These are phyloP conservation scores for Regulus satrapa DNA, from an alignment of 2,113 vertebrate species.

Conservation along the genomic window DNA sequence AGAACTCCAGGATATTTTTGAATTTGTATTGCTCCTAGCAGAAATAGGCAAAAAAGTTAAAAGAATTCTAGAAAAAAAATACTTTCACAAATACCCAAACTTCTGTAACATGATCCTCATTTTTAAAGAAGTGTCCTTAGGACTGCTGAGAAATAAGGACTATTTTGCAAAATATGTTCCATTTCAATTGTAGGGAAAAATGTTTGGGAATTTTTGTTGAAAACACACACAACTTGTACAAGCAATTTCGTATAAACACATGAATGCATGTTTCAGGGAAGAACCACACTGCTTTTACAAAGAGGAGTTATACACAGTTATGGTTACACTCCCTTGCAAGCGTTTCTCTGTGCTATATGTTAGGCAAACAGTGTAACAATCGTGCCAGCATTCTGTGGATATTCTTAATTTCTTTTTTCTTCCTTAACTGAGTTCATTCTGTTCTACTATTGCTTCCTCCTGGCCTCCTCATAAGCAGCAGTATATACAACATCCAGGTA, in stretches of 20 bases:
- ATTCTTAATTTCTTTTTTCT: neutral
- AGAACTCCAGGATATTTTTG: neutral
- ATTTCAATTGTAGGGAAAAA: neutral
- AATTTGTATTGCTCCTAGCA: neutral
- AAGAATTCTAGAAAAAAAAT: neutral
- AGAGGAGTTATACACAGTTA: neutral
- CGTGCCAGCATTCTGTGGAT: neutral
- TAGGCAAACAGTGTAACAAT: neutral
- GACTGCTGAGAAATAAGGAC: neutral
- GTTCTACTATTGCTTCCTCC: neutral
- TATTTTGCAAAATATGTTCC: neutral
- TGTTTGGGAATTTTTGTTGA: rapidly evolving
- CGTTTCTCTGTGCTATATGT: neutral
- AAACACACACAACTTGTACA: neutral
- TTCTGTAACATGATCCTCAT: neutral
- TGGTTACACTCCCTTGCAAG: neutral
- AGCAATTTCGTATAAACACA: too few relatives aligned
- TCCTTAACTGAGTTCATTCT: neutral
- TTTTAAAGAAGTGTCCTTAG: neutral
- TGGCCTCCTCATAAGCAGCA: neutral
- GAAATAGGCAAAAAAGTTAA: neutral
- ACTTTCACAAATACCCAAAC: neutral
- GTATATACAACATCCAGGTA: neutral
- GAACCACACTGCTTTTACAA: neutral
- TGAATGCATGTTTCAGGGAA: neutral